Base-by-base conservation (phyloP, 2,888 invertebrate species). In the Cryptus viduatorius region DNA sequence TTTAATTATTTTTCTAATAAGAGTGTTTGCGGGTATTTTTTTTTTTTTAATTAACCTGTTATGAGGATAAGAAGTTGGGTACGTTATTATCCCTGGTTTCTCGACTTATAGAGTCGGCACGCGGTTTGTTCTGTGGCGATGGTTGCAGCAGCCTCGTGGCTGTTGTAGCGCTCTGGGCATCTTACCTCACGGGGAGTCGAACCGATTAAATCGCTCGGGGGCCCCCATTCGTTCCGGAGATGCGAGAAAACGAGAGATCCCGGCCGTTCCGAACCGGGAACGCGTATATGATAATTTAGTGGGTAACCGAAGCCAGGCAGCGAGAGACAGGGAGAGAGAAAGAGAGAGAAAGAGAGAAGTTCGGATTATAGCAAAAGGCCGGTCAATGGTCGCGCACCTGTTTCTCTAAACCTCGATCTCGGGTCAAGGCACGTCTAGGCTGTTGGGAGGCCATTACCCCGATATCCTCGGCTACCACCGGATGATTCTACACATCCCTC, bases 361-460 rank as follows among this genome's bases (percentile, higher is more conserved):
- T 44, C 44, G 29, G 65, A 71, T 71, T 56, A 72, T 76, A 84
- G 72, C 56, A 31, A 73, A 59, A 79, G 75, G 44, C 81, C 85
- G 85, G 86, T 86, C 86, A 86, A 86, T 86, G 86, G 85, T 86
- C 86, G 86, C 85, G 86, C 88, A 84, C 83, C 83, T 85, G 77
- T 84, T 87, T 81, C 83, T 73, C 82, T 72, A 65, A 75, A 76
- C 84, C 79, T 78, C 83, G 78, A 80, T 77, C 89, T 86, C 90
- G 89, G 92, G 92, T 92, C 92, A 92, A 93, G 93, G 91, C 90
- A 91, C 92, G 92, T 92, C 93, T 92, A 92, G 92, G 92, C 86
- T 92, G 92, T 92, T 89, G 87, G 89, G 90, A 93, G 92, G 92
- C 90, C 93, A 89, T 93, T 93, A 92, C 91, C 91, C 93, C 89